Evolutionary conservation across 1,140 invertebrate species (phyloP).

Genomic region (Vollenhovia emeryi): DNA sequence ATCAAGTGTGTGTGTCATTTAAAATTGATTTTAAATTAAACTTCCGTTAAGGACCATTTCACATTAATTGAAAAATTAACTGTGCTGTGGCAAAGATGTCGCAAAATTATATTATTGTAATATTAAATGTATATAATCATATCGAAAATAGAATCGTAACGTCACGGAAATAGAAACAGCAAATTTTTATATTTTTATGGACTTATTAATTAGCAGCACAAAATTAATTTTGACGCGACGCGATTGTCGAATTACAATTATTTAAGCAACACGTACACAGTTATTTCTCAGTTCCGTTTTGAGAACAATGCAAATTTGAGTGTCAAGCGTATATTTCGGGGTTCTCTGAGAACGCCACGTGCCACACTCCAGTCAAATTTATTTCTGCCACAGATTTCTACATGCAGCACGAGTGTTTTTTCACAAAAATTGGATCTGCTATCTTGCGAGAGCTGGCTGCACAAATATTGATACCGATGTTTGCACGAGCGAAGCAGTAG

Average conservation of each 20-base stretch:
- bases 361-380: neutral
- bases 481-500: slow-evolving; percentile 1
- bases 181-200: neutral
- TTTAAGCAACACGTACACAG: neutral
- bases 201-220: neutral
- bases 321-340: neutral
- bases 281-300: neutral
- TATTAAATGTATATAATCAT: neutral
- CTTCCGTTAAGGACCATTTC: neutral
- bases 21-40: slow-evolving; percentile 3
- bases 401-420: neutral
- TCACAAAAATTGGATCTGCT: slow-evolving; percentile 33
- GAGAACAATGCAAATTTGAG: neutral
- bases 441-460: neutral
- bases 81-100: neutral
- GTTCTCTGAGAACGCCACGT: neutral
- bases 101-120: neutral
- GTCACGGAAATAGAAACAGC: neutral
- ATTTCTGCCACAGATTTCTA: slow-evolving; percentile 25
- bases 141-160: neutral
- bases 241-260: neutral
- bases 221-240: neutral
- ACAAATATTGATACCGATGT: slow-evolving; percentile 55
- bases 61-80: neutral
- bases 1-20: neutral